Conservation (phyloP, 2,113 vertebrate genomes). For the Campylomormyrus tamandua region DNA sequence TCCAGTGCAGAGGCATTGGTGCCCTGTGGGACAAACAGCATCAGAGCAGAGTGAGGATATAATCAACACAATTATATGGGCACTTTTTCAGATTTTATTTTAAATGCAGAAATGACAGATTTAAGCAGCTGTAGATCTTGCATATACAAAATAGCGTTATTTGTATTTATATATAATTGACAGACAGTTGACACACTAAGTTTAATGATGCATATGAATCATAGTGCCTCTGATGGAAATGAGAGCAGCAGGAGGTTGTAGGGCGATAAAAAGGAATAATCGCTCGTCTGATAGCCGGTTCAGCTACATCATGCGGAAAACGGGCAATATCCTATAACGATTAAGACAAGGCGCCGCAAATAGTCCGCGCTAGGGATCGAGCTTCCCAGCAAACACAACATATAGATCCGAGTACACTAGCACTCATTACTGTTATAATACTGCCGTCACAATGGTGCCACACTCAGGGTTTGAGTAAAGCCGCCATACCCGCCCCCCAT, state of each 20-base stretch:
- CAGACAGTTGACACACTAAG: neutral
- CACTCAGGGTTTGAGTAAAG: neutral
- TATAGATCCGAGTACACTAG: neutral
- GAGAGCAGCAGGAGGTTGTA: neutral
- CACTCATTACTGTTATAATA: neutral
- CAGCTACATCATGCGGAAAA: neutral
- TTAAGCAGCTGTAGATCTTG: neutral
- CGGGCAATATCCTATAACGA: neutral
- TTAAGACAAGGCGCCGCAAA: neutral
- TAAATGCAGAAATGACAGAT: neutral
- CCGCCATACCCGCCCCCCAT: neutral
- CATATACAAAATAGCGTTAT: neutral
- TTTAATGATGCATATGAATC: neutral
- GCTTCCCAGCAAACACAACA: neutral
- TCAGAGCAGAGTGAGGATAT: neutral
- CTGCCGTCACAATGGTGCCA: neutral
- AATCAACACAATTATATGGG: neutral
- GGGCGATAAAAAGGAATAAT: neutral
- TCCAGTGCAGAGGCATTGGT: conserved; percentile 99
- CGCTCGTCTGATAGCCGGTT: neutral
- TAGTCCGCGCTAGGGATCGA: neutral
- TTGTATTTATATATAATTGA: neutral
- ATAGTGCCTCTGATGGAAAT: neutral
- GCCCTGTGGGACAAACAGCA: conserved; percentile 67
- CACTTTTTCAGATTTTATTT: neutral